Evolutionary conservation across 2,888 invertebrate species (phyloP), one percentile per base, ranked within the genome.

Genomic region (Lasioglossum lativentre): DNA sequence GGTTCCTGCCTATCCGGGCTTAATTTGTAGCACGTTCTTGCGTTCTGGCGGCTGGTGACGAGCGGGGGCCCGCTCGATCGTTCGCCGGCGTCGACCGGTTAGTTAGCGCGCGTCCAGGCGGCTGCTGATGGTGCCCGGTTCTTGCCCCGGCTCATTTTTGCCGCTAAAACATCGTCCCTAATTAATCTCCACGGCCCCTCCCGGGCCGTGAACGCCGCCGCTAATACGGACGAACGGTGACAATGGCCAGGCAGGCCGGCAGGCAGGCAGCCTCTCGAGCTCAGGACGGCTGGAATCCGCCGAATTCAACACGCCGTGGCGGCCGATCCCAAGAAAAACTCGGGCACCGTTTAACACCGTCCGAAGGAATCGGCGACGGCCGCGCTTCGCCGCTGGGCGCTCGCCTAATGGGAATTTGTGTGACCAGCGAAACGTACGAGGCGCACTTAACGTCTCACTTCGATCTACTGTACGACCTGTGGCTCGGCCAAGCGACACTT

Each of bases 11-110:
- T 93, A 94, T 93, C 93, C 89, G 89, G 90, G 91, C 93, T 94
- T 95, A 95, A 94, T 95, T 95, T 95, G 95, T 94, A 94, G 93
- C 95, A 94, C 94, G 94, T 95, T 95, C 94, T 94, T 94, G 93
- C 90, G 63, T 63, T 63, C 63, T 63, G 87, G 82, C 85, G 86
- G 86, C 90, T 89, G 92, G 93, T 90, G 92, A 92, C 90, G 92
- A 90, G 91, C 47, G 14, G 47, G 34, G 68, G 10, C 89, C 89
- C 89, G 88, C 87, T 71, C 86, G 90, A 86, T 85, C 83, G 88
- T 80, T 88, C 75, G 88, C 87, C 73, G 81, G 91, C 86, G 91
- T 86, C 83, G 87, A 81, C 86, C 88, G 89, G 91, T 92, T 92
- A 91, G 92, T 92, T 91, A 92, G 91, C 91, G 90, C 91, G 91